These are phyloP conservation scores for Vanessa cardui DNA, from an alignment of 2,888 invertebrate species.

Conservation along the genomic window DNA sequence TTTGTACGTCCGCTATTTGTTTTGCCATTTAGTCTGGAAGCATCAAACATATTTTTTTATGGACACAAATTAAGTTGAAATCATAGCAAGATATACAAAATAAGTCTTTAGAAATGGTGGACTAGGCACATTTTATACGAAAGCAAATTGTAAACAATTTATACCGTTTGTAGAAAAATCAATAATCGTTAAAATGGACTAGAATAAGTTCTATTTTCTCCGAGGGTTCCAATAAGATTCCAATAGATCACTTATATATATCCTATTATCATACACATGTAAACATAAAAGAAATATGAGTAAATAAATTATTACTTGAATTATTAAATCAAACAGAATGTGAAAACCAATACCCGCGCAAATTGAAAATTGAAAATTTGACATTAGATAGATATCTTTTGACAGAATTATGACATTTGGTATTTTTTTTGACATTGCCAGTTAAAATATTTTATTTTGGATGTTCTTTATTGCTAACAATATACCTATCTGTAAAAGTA, in stretches of 20 bases:
- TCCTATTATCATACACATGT: too few species aligned
- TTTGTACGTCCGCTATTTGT: constrained; percentile 65
- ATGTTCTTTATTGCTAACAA: too few species aligned
- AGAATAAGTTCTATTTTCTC: not conserved
- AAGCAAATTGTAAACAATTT: constrained; percentile 21
- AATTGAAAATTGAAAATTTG: constrained; percentile 11
- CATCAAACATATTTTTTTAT: not conserved
- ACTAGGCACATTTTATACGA: constrained; percentile 1
- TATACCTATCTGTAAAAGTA: too few species aligned
- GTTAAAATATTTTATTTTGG: too few species aligned
- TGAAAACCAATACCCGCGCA: not conserved
- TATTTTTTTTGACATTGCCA: too few species aligned
- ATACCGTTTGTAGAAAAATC: constrained; percentile 32
- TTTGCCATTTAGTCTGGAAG: constrained; percentile 48
- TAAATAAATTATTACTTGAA: not conserved
- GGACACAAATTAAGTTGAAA: not conserved
- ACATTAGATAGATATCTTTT: not conserved
- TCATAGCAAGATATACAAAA: not conserved
- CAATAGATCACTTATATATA: not conserved
- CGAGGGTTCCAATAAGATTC: not conserved
- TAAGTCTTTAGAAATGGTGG: not conserved
- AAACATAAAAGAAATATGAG: not conserved
- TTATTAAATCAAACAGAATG: not conserved
- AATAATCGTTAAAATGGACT: constrained; percentile 24
- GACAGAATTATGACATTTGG: not conserved